phyloP scores from a whole-genome alignment of 2,888 invertebrate species.

The Leptinotarsa peninsularis region DNA sequence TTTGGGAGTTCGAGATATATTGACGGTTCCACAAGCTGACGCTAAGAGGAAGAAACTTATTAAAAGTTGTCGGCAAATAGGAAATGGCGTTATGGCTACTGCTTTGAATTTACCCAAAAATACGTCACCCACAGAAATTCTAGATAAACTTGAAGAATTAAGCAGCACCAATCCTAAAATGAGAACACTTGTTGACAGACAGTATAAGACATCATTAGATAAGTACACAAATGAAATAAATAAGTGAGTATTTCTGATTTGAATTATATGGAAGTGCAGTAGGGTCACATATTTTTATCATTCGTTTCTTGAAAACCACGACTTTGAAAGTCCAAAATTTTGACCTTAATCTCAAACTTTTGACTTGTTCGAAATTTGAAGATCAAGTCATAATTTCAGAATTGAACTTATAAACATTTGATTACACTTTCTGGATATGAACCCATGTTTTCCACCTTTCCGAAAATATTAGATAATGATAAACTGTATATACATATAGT shows the following conservation, averaged over 20 bases:
- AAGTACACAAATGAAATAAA: slow-evolving; percentile 91
- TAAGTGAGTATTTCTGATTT: slow-evolving; percentile 67
- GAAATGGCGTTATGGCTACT: slow-evolving; percentile 64
- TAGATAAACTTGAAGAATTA: slow-evolving; percentile 77
- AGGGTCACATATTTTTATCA: too few species aligned
- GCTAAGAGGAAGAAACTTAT: slow-evolving; percentile 78
- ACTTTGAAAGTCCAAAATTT: too few species aligned
- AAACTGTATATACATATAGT: too few species aligned
- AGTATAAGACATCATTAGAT: slow-evolving; percentile 85
- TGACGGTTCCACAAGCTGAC: slow-evolving; percentile 82
- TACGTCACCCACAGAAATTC: slow-evolving; percentile 71
- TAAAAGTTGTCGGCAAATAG: slow-evolving; percentile 70
- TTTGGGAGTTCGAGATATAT: slow-evolving; percentile 93
- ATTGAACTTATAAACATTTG: too few species aligned
- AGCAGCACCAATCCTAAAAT: slow-evolving; percentile 81
- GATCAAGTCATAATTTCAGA: too few species aligned
- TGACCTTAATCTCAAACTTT: too few species aligned
- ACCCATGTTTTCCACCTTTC: too few species aligned
- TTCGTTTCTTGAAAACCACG: too few species aligned
- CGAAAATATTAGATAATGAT: too few species aligned
- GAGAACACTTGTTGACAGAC: slow-evolving; percentile 83
- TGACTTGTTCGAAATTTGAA: too few species aligned
- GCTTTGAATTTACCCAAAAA: slow-evolving; percentile 77
- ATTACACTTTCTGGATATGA: too few species aligned
- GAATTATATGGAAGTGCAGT: too few species aligned